Evolutionary conservation across 53 echinoderm and acorn worm genomes (phyloP).

Genomic region (Actinopyga echinites): DNA sequence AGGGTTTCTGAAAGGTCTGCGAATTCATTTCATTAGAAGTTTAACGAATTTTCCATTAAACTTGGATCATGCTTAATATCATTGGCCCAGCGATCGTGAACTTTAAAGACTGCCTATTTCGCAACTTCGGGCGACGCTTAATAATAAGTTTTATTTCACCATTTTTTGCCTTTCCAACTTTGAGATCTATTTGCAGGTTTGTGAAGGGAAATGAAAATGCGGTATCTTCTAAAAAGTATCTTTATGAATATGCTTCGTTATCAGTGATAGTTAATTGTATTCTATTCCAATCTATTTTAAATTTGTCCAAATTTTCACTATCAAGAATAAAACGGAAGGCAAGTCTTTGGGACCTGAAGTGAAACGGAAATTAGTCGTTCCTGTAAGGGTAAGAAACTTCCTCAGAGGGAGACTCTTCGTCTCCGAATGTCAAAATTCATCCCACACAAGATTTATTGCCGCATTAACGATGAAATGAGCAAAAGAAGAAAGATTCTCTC

Average conservation of each 20-base stretch:
- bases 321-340: constrained; percentile 33
- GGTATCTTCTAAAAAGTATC: constrained; percentile 31
- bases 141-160: constrained; percentile 36
- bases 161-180: not conserved
- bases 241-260: constrained; percentile 38
- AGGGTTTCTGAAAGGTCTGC: not conserved
- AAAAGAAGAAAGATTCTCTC: not conserved
- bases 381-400: constrained; percentile 32
- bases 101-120: not conserved
- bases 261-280: constrained; percentile 28
- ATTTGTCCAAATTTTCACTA: constrained; percentile 42
- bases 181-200: constrained; percentile 26
- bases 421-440: constrained; percentile 38
- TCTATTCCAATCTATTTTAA: constrained; percentile 36
- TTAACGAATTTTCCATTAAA: constrained; percentile 40
- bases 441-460: constrained; percentile 20
- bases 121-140: constrained; percentile 26
- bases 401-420: constrained; percentile 21
- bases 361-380: constrained; percentile 33
- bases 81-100: constrained; percentile 38
- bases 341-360: constrained; percentile 38
- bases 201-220: constrained; percentile 25
- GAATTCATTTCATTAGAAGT: constrained; percentile 24
- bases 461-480: constrained; percentile 15
- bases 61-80: constrained; percentile 13